A percentile compares a stretch with the other conserved stretches of the same genome.
These are phyloP conservation scores for Hermatobates lingyangjiaoensis DNA, from an alignment of 1,140 invertebrate genomes.

Conservation along the genomic window DNA sequence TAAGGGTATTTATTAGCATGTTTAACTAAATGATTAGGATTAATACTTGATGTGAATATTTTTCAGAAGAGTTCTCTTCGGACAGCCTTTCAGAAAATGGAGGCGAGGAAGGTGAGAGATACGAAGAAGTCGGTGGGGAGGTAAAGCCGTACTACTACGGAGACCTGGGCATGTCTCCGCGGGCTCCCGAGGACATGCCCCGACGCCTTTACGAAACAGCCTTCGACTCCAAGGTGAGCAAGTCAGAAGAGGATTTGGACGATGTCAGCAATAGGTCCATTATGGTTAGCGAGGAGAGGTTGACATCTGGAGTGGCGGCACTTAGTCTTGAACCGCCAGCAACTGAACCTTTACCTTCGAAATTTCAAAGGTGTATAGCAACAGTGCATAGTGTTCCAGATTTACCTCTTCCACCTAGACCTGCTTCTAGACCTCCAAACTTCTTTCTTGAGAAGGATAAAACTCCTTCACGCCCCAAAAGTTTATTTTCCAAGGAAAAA, in stretches of 20 bases:
- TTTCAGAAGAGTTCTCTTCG: too few species aligned
- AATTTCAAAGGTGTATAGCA: conserved; percentile 55
- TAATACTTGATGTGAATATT: too few species aligned
- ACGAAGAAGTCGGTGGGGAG: conserved; percentile 19
- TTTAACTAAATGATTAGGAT: too few species aligned
- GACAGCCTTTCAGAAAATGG: conserved; percentile 17
- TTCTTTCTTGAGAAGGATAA: conserved; percentile 9
- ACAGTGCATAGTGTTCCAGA: conserved; percentile 59
- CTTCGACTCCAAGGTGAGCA: conserved; percentile 67
- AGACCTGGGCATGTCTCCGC: conserved; percentile 9
- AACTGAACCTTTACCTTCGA: conserved; percentile 55
- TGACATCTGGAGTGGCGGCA: background rate
- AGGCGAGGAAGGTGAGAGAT: conserved; percentile 23
- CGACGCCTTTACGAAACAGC: conserved; percentile 68
- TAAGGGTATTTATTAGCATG: too few species aligned
- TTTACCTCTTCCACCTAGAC: conserved; percentile 36
- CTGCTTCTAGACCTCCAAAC: conserved; percentile 10
- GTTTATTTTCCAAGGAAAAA: conserved; percentile 1
- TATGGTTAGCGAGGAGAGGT: conserved; percentile 1
- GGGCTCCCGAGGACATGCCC: conserved; percentile 36
- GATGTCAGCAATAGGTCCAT: conserved; percentile 19
- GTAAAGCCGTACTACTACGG: conserved; percentile 17
- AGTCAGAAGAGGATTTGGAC: conserved; percentile 62
- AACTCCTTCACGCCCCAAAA: background rate
- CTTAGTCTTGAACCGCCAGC: conserved; percentile 36